Conservation (phyloP, 2,797 vertebrate genomes). For the Mus minutoides region DNA sequence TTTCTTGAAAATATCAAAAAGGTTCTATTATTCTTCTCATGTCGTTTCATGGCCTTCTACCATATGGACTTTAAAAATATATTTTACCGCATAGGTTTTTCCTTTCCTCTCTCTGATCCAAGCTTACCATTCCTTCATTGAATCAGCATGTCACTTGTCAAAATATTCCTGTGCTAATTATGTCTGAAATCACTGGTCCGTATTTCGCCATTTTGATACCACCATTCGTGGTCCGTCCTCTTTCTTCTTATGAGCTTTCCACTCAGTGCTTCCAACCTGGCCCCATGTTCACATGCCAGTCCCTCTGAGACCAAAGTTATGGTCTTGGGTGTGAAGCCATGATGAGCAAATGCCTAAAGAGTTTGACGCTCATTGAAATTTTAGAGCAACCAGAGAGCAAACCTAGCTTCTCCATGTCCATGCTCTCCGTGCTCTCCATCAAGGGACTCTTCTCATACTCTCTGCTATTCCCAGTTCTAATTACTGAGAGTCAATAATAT, state of each 20-base stretch:
- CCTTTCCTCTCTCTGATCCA: not conserved
- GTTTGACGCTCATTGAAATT: not conserved
- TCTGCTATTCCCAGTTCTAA: not conserved
- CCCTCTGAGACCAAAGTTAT: not conserved
- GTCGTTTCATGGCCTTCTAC: not conserved
- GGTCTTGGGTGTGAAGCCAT: not conserved
- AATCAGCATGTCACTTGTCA: not conserved
- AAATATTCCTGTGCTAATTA: not conserved
- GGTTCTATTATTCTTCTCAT: not conserved
- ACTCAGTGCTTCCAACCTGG: not conserved
- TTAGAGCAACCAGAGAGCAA: slow-evolving; percentile 13
- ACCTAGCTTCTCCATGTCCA: not conserved
- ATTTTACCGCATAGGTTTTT: not conserved
- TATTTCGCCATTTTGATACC: not conserved
- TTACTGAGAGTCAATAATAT: not conserved
- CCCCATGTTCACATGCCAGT: not conserved
- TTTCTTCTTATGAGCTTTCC: not conserved
- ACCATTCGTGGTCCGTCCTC: not conserved
- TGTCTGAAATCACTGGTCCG: fast-evolving
- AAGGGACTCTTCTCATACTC: not conserved
- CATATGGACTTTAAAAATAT: not conserved
- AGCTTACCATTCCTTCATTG: not conserved
- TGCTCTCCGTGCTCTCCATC: fast-evolving
- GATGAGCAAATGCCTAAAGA: not conserved
- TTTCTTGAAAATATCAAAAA: not conserved